Evolutionary conservation across 2,888 invertebrate species (phyloP).

Genomic region (Baccha elongata): DNA sequence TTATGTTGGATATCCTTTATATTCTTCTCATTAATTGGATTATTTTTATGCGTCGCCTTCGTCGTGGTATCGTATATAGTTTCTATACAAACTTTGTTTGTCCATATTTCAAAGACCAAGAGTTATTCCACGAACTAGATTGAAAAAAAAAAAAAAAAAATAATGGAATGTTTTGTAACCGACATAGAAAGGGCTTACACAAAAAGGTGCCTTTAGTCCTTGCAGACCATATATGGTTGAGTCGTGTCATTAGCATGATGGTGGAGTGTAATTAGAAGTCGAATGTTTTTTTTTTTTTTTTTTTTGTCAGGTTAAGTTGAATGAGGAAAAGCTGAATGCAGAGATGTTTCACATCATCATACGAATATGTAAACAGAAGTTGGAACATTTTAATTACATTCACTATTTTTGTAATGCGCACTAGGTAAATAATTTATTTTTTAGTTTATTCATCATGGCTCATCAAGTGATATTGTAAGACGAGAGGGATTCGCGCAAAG

Average conservation of each 20-base stretch:
- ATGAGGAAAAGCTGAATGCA: conserved; percentile 6
- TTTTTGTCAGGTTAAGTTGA: not conserved
- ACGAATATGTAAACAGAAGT: not conserved
- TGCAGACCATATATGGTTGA: not conserved
- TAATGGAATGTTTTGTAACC: not conserved
- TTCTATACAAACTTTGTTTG: too few species aligned
- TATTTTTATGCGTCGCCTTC: conserved; percentile 59
- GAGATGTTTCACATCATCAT: conserved; percentile 2
- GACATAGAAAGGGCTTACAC: not conserved
- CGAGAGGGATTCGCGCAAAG: too few species aligned
- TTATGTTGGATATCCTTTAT: conserved; percentile 19
- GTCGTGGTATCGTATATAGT: conserved; percentile 15
- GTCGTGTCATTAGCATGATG: conserved; percentile 28
- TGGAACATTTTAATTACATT: conserved; percentile 50
- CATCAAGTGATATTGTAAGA: too few species aligned
- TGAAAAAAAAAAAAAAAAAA: conserved; percentile 41
- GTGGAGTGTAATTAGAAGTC: conserved; percentile 14
- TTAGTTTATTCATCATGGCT: not conserved
- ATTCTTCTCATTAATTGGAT: conserved; percentile 68
- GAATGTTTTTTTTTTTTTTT: not conserved
- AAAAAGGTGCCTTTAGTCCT: conserved; percentile 16
- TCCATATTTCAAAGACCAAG: not conserved
- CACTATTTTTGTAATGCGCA: too few species aligned
- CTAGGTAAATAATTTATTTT: not conserved
- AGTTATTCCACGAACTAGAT: conserved; percentile 18